Percentiles rank a stretch among this genome's conserved stretches.
Conservation (phyloP, 1,140 invertebrate species). For the Pachyrhynchus sulphureomaculatus region DNA sequence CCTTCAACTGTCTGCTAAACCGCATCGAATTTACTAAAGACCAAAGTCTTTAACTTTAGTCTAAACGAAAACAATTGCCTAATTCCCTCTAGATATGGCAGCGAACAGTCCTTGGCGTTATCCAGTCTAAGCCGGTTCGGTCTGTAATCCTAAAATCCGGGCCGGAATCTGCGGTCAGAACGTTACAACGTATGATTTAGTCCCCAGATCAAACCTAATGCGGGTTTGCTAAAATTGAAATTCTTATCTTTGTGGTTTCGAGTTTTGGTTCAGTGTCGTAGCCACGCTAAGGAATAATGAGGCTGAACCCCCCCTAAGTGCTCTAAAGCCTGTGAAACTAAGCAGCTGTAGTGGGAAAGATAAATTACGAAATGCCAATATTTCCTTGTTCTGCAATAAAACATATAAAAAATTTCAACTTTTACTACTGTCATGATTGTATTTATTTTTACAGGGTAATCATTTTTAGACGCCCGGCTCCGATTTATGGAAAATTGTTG, state of each 20-base stretch:
- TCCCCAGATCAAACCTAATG: conserved; percentile 26
- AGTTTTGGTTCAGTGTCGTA: not conserved
- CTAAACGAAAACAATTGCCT: conserved; percentile 26
- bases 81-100: conserved; percentile 30
- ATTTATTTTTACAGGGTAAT: no score
- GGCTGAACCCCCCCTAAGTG: not conserved
- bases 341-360: no score
- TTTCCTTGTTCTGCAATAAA: no score
- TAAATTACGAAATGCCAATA: no score
- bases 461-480: no score
- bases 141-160: conserved; percentile 24
- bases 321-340: no score
- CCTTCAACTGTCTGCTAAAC: no score
- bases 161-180: conserved; percentile 17
- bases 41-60: conserved; percentile 20
- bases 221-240: conserved; percentile 27
- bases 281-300: no score
- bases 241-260: conserved; percentile 20
- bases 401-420: no score
- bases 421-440: no score
- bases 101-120: conserved; percentile 20
- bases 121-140: conserved; percentile 24
- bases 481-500: no score
- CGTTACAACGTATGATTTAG: conserved; percentile 30
- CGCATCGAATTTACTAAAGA: not conserved